Base-by-base conservation (phyloP, 1,140 invertebrate genomes). In the Zaprionus tsacasi region DNA sequence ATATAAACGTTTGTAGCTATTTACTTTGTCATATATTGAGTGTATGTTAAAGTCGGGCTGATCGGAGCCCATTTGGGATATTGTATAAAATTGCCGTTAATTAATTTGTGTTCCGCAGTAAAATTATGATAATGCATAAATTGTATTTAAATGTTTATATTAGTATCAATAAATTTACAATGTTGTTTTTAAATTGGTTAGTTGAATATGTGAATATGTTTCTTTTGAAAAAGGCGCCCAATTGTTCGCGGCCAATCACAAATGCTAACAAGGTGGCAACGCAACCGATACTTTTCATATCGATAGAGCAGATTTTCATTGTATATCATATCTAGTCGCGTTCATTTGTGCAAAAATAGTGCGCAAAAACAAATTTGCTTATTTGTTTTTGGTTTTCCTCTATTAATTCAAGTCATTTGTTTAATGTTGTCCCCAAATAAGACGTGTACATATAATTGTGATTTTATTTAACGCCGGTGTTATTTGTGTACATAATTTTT, bases 151-250 rank as follows among this genome's bases (percentile, higher is more conserved):
- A 65, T 78, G 68, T 86, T 87, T 83, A 76, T 77, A 76, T 87
- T 56, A 72, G 77, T 70, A 56, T 68, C 81, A 86, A 83, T 83
- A 83, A 73, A 82, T 87, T 73, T 79, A 70, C 40, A 79, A 79
- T 57, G 13, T 55, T 52, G 30, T 33, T 59, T 13, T 17, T 61
- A 38, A 13, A 21, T 17, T 3, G 11, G 3, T 13, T 33, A 8
- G 8, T 21, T 7, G 12, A 43, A n/a, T 45, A 36, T 11, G n/a
- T 21, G 2, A 21, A 6, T 8, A n/a, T 17, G n/a, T 25, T 8
- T 2, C 13, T 21, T 78, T 71, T 58, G 4, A 70, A 75, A 15
- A 12, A 8, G 0, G 36, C 58, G 79, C 54, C 13, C 1, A 15
- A 6, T 2, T 33, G 8, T 8, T 17, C 13, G 2, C 11, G 5